Base-by-base conservation (phyloP, 2,797 vertebrate genomes). In the Mus minutoides region DNA sequence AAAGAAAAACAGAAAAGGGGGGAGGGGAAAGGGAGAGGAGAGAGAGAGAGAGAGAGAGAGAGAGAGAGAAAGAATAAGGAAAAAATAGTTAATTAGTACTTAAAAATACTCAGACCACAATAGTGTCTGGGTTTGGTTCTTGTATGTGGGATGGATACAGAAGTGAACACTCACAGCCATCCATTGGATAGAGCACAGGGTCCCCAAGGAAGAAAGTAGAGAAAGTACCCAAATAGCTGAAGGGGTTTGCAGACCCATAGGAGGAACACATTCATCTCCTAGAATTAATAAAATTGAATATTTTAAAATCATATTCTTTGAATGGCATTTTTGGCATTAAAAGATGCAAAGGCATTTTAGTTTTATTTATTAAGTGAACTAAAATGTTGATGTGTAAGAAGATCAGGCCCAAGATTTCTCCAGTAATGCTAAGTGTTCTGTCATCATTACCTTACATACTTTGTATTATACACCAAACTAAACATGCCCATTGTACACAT, bases 21-120 rank as follows among this genome's bases (percentile, higher is more conserved):
- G 9, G 21, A 43, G 10, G 4, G 19, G 3, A 11, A 4, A 17
- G 21, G 16, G 2, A 6, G 6, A 3, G 2, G 14, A n/a, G 34
- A 11, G 21, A 4, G 54, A 34, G 2, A 37, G 37, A 12, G 78
- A 58, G 4, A 58, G 56, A 22, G 0, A 58, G 56, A 12, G 14
- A 4, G 21, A 4, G 54, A 34, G 2, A 37, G 37, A 12, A 3
- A 11, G 26, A n/a, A 11, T 3, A 34, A 14, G 67, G 2, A 2
- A 21, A 31, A 52, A 17, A 54, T 46, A 37, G 19, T 16, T 34
- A 49, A 64, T 80, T 71, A 19, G 37, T 8, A 92, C 78, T 96
- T 84, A 94, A 94, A 43, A 83, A 67, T 75, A 24, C 31, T 11
- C 13, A 91, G 2, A n/a, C 37, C 29, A 49, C 46, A 49, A 49